These are phyloP conservation scores for Bacillus rossius DNA, from an alignment of 1,140 invertebrate species.

Conservation along the genomic window DNA sequence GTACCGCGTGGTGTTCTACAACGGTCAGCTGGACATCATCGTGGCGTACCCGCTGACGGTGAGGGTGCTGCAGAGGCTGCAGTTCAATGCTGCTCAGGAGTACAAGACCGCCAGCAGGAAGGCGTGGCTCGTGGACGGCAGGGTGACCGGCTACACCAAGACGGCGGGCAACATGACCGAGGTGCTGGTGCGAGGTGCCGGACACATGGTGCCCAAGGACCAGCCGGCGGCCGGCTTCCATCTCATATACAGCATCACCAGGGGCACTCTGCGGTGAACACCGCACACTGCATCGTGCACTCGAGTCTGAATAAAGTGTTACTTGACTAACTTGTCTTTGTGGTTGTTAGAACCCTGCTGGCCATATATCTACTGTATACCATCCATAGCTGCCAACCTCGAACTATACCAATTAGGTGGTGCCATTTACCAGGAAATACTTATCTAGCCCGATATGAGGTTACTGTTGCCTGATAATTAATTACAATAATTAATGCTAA, in stretches of 20 bases:
- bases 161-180: conserved; percentile 53
- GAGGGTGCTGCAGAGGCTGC: not conserved
- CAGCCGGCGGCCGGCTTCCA: conserved; percentile 39
- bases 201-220: conserved; percentile 62
- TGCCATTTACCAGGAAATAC: no score
- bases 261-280: not conserved
- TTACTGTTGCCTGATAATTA: no score
- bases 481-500: no score
- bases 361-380: no score
- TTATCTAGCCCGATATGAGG: no score
- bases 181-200: conserved; percentile 56
- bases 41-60: conserved; percentile 17
- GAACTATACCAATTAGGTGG: no score
- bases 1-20: conserved; percentile 25
- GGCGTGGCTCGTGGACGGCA: not conserved
- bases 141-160: conserved; percentile 54
- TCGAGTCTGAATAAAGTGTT: no score
- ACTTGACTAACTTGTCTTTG: no score
- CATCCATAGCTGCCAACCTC: no score
- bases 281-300: no score
- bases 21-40: conserved; percentile 29
- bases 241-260: not conserved
- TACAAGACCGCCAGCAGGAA: conserved; percentile 8
- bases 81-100: conserved; percentile 7
- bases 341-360: no score